phyloP scores from a whole-genome alignment of 2,888 invertebrate species.

The Caenorhabditis sp. region DNA sequence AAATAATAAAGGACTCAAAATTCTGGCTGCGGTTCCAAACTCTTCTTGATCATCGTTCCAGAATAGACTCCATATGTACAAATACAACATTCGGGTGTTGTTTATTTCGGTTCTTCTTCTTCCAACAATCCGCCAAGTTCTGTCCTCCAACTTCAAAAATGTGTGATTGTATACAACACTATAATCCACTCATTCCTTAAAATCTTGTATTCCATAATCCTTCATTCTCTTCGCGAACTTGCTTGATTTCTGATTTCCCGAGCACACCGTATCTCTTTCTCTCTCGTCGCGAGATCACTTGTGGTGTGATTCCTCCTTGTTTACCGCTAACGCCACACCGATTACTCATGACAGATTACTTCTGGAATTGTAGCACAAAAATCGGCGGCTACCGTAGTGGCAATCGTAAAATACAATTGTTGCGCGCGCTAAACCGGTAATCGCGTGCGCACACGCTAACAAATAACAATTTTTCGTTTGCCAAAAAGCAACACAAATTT shows the following conservation, averaged over 20 bases:
- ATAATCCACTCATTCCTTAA: constrained; percentile 21
- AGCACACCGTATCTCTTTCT: background rate
- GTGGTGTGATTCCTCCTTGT: background rate
- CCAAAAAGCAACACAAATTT: too few relatives aligned
- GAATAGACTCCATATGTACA: too few relatives aligned
- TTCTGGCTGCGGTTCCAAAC: background rate
- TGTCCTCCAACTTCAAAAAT: background rate
- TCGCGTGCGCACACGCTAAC: too few relatives aligned
- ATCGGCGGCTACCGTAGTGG: background rate
- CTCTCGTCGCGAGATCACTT: background rate
- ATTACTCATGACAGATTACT: background rate
- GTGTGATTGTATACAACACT: too few relatives aligned
- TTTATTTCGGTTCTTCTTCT: too few relatives aligned
- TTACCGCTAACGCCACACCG: background rate
- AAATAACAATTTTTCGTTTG: too few relatives aligned
- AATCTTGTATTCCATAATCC: constrained; percentile 21
- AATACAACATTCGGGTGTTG: too few relatives aligned
- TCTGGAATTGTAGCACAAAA: background rate
- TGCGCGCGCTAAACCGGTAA: too few relatives aligned
- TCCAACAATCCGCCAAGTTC: too few relatives aligned
- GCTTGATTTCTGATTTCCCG: background rate
- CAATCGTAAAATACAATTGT: background rate
- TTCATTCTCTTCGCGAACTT: constrained; percentile 25
- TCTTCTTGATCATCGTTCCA: background rate
- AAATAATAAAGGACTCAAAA: too few relatives aligned